Conservation (phyloP, 1,140 invertebrate species). For the Temnothorax nylanderi region DNA sequence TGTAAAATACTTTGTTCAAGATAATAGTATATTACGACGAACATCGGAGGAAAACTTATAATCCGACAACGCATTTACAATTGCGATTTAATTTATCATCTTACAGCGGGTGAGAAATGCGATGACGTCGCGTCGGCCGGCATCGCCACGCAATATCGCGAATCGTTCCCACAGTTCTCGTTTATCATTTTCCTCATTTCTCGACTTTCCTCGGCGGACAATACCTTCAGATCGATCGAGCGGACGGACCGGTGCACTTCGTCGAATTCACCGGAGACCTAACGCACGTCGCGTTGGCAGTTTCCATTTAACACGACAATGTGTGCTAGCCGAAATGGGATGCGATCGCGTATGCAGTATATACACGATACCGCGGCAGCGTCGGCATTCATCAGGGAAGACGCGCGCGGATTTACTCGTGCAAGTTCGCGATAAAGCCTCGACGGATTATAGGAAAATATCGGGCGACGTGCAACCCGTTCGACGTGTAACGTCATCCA, state of each 20-base stretch:
- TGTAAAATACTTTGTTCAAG: conserved; percentile 30
- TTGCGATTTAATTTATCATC: conserved; percentile 50
- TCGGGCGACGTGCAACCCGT: background rate
- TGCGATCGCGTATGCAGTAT: conserved; percentile 52
- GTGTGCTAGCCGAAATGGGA: conserved; percentile 44
- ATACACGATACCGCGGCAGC: background rate
- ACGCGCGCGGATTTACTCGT: conserved; percentile 50
- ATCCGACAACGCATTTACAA: conserved; percentile 39
- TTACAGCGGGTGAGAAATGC: conserved; percentile 19
- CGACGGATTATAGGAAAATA: conserved; percentile 36
- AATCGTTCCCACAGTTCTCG: conserved; percentile 57
- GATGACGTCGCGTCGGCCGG: background rate
- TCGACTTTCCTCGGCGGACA: conserved; percentile 56
- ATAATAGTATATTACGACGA: conserved; percentile 40
- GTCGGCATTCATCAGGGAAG: conserved; percentile 43
- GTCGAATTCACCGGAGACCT: conserved; percentile 49
- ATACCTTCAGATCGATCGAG: conserved; percentile 51
- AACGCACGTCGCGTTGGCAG: background rate
- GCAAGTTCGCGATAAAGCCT: conserved; percentile 43
- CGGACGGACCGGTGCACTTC: conserved; percentile 1
- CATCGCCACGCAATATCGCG: conserved; percentile 36
- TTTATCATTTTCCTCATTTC: conserved; percentile 62
- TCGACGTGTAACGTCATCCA: background rate
- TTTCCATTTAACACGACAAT: conserved; percentile 61
- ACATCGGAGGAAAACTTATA: conserved; percentile 19